Evolutionary conservation across 1,140 invertebrate species (phyloP), one percentile per base, ranked within the genome.

Genomic region (Drosophila bipectinata): DNA sequence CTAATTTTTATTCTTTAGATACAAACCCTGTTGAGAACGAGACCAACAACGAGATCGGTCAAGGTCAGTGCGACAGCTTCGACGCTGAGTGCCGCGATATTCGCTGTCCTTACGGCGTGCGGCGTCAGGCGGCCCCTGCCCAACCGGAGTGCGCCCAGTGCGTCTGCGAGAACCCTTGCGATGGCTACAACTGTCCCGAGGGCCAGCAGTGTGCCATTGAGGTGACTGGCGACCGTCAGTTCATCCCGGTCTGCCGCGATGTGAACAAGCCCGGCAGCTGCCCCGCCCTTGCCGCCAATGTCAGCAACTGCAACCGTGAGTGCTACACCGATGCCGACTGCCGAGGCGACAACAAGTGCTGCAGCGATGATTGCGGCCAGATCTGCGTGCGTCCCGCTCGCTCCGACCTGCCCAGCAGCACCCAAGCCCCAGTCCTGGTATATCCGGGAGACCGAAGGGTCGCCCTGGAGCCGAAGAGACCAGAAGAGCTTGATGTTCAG

Each of bases 321-420:
- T 98, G 97, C 90, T 92, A 93, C 51, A 94, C 94, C n/a, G 97
- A 98, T 91, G 95, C 96, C 0, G 96, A 98, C 77, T 98, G 97
- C 91, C 84, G 93, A 4, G 94, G 93, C 24, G 94, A 95, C 6
- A 93, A 94, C 74, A 98, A 98, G 91, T 98, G 97, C 92, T 98
- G 97, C 88, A 92, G 92, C 53, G 95, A 94, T 76, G 96, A 95
- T 37, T 98, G 97, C 83, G 95, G 95, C 6, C 93, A 93, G 15
- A 93, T 94, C 5, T 98, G 97, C 84, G 89, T 96, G 0, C 93
- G 92, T 67, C 96, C 96, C 9, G 90, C 91, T 4, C 66, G 77
- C 21, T 77, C 79, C 15, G 79, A 78, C 4, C 58, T 45, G 21
- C 60, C 67, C 3, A 80, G 83, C 2, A 90, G 83, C 8, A 92